Evolutionary conservation across 2,113 vertebrate genomes (phyloP).

Genomic region (Ceuthmochares aereus): DNA sequence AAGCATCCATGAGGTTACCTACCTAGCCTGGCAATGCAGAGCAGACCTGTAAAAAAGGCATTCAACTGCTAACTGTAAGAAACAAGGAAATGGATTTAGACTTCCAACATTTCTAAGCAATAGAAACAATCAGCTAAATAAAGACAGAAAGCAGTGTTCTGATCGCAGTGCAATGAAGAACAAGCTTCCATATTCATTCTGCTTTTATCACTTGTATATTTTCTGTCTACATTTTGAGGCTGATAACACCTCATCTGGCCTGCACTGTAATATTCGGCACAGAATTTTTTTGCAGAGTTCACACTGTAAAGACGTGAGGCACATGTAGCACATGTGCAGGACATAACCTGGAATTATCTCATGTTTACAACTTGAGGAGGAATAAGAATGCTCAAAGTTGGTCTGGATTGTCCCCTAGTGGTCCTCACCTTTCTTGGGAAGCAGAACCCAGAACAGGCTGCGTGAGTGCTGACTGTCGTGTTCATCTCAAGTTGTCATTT

Average conservation of each 20-base stretch:
- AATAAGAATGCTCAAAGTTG: conserved; percentile 34
- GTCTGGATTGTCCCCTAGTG: conserved; percentile 53
- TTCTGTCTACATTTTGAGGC: background rate
- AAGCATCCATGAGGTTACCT: background rate
- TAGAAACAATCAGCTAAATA: background rate
- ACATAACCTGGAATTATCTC: conserved; percentile 40
- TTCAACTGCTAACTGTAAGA: background rate
- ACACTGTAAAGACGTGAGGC: conserved; percentile 21
- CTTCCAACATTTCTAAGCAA: background rate
- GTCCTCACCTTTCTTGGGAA: conserved; percentile 67
- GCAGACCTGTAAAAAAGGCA: background rate
- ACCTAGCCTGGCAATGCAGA: background rate
- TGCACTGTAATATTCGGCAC: background rate
- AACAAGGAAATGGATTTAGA: background rate
- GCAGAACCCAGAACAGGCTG: background rate
- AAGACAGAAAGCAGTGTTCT: background rate
- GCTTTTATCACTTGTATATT: background rate
- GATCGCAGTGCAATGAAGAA: background rate
- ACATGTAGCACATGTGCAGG: conserved; percentile 68
- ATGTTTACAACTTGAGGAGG: conserved; percentile 52
- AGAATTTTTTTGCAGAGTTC: conserved; percentile 38
- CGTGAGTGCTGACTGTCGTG: background rate
- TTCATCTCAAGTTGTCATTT: background rate
- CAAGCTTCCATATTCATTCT: background rate
- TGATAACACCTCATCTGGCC: background rate